Evolutionary conservation across 1,140 invertebrate species (phyloP).

Genomic region (Listronotus bonariensis): DNA sequence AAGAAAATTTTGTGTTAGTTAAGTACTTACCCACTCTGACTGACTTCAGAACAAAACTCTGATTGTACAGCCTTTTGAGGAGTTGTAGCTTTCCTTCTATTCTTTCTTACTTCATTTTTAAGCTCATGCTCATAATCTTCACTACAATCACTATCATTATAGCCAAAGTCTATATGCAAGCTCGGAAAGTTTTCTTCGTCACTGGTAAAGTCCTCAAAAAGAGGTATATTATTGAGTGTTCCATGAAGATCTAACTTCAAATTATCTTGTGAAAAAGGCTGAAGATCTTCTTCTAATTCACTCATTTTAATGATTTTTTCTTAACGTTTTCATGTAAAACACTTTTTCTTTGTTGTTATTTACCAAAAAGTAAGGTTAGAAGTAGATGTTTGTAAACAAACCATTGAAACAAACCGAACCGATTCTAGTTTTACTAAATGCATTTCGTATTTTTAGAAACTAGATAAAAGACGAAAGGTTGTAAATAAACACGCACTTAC

Average conservation of each 20-base stretch:
- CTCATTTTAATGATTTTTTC: not conserved
- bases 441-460: too few species aligned
- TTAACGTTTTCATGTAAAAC: not conserved
- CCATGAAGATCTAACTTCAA: not conserved
- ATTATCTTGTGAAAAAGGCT: too few species aligned
- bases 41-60: not conserved
- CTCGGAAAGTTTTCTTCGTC: not conserved
- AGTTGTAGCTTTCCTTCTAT: slow-evolving; percentile 10
- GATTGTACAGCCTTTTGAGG: slow-evolving; percentile 1
- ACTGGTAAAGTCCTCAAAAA: not conserved
- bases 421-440: too few species aligned
- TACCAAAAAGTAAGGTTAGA: slow-evolving; percentile 2
- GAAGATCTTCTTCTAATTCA: not conserved
- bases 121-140: not conserved
- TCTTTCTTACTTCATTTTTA: slow-evolving; percentile 6
- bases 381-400: not conserved
- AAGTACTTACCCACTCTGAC: not conserved
- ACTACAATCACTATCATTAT: not conserved
- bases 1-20: too few species aligned
- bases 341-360: slow-evolving; percentile 22
- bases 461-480: too few species aligned
- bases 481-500: too few species aligned
- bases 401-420: too few species aligned
- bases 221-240: not conserved
- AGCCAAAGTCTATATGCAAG: not conserved